Evolutionary conservation across 1,140 invertebrate genomes (phyloP).

Genomic region (Diuraphis noxia): DNA sequence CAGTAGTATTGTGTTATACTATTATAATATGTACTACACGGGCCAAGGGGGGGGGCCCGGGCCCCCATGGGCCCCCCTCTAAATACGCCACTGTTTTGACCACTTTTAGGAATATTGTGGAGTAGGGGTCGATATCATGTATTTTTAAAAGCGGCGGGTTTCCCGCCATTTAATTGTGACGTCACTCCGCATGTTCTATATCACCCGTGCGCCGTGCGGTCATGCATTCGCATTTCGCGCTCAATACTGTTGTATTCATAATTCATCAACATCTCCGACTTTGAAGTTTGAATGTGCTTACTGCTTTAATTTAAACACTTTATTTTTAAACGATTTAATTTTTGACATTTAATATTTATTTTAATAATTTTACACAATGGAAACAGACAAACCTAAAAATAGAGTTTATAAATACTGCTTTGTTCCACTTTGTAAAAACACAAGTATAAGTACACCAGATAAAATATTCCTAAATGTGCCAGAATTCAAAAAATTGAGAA

Average conservation of each 20-base stretch:
- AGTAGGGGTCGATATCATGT: no score
- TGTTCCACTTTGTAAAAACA: slow-evolving; percentile 3
- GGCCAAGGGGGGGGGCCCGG: no score
- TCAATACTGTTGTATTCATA: no score
- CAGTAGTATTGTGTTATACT: no score
- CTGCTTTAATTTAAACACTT: neutral
- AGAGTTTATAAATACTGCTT: neutral
- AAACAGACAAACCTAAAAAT: neutral
- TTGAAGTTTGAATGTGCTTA: neutral
- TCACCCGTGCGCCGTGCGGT: neutral
- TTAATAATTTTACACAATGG: neutral
- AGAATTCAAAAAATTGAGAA: neutral
- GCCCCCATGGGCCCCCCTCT: no score
- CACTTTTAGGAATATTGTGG: no score
- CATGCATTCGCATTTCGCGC: no score
- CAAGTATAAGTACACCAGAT: neutral
- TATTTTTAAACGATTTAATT: neutral
- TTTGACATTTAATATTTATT: neutral
- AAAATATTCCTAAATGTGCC: neutral
- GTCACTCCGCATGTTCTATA: neutral
- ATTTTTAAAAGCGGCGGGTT: neutral
- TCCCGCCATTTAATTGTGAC: neutral
- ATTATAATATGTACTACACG: no score
- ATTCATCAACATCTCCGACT: no score
- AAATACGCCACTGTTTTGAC: no score